Evolutionary conservation across 92 coral and sea anemone genomes (phyloP).

Genomic region (Ricordea florida): DNA sequence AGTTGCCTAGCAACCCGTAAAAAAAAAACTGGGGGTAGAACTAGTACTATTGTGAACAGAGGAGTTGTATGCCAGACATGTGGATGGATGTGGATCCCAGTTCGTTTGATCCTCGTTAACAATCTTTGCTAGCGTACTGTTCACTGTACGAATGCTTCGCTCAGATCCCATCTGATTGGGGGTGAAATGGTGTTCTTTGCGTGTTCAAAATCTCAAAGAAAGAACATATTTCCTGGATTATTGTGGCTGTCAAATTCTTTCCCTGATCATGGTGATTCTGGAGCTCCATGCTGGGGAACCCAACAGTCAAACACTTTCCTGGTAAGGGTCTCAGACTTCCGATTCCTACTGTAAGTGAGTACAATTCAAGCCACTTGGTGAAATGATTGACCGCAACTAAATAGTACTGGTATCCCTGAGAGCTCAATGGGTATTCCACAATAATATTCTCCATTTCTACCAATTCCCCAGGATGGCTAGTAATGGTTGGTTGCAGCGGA

Average conservation of each 20-base stretch:
- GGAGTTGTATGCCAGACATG: neutral
- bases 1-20: conserved; percentile 26
- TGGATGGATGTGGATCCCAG: neutral
- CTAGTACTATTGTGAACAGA: conserved; percentile 1
- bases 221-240: conserved; percentile 25
- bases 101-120: too few relatives aligned
- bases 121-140: conserved; percentile 35
- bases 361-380: too few relatives aligned
- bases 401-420: too few relatives aligned
- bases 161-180: conserved; percentile 36
- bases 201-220: neutral
- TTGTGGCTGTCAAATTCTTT: conserved; percentile 5
- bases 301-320: too few relatives aligned
- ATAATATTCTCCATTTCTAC: too few relatives aligned
- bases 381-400: too few relatives aligned
- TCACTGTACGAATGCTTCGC: conserved; percentile 32
- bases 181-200: conserved; percentile 23
- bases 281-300: conserved; percentile 53
- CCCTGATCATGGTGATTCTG: conserved; percentile 60
- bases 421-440: too few relatives aligned
- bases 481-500: too few relatives aligned
- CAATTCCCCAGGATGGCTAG: too few relatives aligned
- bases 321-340: too few relatives aligned
- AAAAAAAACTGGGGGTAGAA: neutral
- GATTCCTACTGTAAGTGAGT: too few relatives aligned